Evolutionary conservation across 2,797 vertebrate species (phyloP).

Genomic region (Bradypodion ventrale): DNA sequence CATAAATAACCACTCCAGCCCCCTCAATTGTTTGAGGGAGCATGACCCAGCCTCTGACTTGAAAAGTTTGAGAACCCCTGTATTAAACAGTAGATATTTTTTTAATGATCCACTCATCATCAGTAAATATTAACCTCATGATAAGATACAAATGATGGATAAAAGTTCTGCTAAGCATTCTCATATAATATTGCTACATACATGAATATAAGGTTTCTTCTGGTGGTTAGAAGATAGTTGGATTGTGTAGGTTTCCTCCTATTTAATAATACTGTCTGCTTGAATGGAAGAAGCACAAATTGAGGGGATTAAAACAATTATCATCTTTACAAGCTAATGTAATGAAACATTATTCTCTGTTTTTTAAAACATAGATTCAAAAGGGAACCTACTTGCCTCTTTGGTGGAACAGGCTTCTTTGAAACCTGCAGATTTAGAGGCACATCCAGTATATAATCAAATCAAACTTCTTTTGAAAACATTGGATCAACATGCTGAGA

Average conservation of each 20-base stretch:
- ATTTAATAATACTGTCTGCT: not conserved
- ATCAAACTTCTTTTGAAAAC: conserved; percentile 86
- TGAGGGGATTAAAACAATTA: not conserved
- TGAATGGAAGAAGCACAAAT: not conserved
- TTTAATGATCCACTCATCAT: too few species aligned
- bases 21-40: too few species aligned
- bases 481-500: conserved; percentile 80
- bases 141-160: not conserved
- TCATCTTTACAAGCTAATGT: not conserved
- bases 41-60: too few species aligned
- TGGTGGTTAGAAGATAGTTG: not conserved
- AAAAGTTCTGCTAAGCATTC: not conserved
- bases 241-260: not conserved
- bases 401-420: conserved; percentile 86
- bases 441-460: conserved; percentile 83
- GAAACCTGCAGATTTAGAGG: conserved; percentile 82
- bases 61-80: too few species aligned
- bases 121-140: not conserved
- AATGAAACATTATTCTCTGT: conserved; percentile 4
- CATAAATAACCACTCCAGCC: too few species aligned
- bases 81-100: too few species aligned
- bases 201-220: not conserved
- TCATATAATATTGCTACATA: not conserved
- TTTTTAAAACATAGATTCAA: conserved; percentile 75
- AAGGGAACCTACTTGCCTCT: conserved; percentile 76